Percentiles rank a stretch among this genome's conserved stretches.
phyloP scores from a whole-genome alignment of 2,113 vertebrate species.

The Sphaerodactylus townsendi region DNA sequence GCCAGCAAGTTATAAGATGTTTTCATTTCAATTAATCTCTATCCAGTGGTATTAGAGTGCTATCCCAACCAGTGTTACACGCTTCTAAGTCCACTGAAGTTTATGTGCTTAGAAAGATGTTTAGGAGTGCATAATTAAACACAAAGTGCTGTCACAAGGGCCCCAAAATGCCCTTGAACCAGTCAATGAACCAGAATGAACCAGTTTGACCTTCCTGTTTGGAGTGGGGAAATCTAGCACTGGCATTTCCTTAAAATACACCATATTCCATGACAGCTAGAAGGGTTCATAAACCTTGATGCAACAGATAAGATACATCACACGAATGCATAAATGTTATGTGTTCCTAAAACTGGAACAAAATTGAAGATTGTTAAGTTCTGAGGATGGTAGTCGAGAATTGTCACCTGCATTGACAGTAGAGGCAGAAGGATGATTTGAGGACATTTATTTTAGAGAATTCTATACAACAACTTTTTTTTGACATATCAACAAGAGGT shows the following conservation, averaged over 20 bases:
- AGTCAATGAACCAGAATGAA: no score
- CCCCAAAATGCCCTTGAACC: not conserved
- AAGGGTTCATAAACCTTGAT: not conserved
- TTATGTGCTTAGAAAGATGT: no score
- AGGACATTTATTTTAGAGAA: no score
- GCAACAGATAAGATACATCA: not conserved
- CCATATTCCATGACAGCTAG: not conserved
- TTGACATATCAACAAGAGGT: no score
- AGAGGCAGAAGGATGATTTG: no score
- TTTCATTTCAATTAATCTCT: not conserved
- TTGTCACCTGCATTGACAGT: no score
- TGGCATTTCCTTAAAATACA: not conserved
- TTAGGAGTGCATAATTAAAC: not conserved
- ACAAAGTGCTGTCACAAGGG: not conserved
- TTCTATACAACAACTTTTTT: no score
- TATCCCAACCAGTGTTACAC: no score
- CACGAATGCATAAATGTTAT: not conserved
- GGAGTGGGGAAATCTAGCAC: not conserved
- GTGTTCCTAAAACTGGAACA: not conserved
- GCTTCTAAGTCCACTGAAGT: no score
- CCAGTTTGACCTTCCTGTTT: not conserved
- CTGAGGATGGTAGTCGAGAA: not conserved
- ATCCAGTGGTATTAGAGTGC: not conserved
- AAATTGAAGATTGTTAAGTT: not conserved
- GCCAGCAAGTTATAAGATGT: conserved; percentile 15